A percentile compares a stretch with the other conserved stretches of the same genome.
Evolutionary conservation across 2,888 invertebrate species (phyloP).

Genomic region (Lordiphosa andalusiaca): DNA sequence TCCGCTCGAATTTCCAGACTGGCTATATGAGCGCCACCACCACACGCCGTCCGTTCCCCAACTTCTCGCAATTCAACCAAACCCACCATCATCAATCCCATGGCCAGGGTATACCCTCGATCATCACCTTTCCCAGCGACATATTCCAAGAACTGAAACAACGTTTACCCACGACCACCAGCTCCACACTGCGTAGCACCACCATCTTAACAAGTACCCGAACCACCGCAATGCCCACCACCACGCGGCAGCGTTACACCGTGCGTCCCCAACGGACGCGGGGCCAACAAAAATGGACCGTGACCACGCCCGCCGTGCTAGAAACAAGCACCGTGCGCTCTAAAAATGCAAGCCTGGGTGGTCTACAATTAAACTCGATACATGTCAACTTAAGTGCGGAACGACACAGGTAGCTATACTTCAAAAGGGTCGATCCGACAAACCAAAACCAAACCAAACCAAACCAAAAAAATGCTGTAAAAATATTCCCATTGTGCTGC

Average conservation of each 20-base stretch:
- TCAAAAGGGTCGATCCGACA: neutral
- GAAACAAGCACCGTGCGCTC: conserved; percentile 15
- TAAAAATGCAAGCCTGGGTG: conserved; percentile 50
- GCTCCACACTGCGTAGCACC: conserved; percentile 12
- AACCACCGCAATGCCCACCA: conserved; percentile 77
- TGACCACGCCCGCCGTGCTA: conserved; percentile 70
- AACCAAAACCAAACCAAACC: neutral
- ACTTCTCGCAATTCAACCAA: conserved; percentile 61
- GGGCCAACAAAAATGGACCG: conserved; percentile 80
- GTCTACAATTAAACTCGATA: conserved; percentile 62
- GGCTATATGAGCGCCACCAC: conserved; percentile 74
- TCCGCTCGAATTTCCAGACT: conserved; percentile 59
- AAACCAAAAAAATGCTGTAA: conserved; percentile 22
- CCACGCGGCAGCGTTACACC: conserved; percentile 78
- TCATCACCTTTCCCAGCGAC: conserved; percentile 79
- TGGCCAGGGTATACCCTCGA: conserved; percentile 74
- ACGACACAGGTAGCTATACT: conserved; percentile 75
- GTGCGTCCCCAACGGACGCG: conserved; percentile 80
- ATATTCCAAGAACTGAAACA: conserved; percentile 79
- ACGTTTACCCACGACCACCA: conserved; percentile 53
- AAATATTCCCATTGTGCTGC: conserved; percentile 55
- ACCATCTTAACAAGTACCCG: conserved; percentile 11
- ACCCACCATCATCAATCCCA: conserved; percentile 12
- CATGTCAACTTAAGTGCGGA: conserved; percentile 59
- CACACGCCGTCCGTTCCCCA: conserved; percentile 69